Percentiles rank a stretch among this genome's conserved stretches.
phyloP scores from a whole-genome alignment of 2,888 invertebrate species.

The Protophormia terraenovae region DNA sequence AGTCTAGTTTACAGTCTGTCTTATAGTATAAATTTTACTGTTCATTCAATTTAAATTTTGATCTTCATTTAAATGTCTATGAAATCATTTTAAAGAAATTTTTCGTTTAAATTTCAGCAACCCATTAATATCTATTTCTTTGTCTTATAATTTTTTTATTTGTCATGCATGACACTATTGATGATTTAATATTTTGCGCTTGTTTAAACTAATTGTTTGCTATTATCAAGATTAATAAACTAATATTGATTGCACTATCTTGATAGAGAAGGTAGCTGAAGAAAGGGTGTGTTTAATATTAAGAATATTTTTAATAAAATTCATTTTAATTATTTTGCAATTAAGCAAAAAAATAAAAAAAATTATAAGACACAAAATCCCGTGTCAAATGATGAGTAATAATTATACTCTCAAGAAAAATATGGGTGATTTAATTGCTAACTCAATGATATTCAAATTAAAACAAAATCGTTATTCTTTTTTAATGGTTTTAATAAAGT shows the following conservation, averaged over 20 bases:
- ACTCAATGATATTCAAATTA: too few species aligned
- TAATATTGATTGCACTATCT: constrained; percentile 25
- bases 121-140: background rate
- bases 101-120: too few species aligned
- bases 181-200: constrained; percentile 30
- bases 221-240: constrained; percentile 55
- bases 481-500: too few species aligned
- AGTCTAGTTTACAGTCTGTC: too few species aligned
- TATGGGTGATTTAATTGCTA: constrained; percentile 15
- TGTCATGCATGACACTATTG: background rate
- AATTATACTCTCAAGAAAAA: background rate
- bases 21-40: too few species aligned
- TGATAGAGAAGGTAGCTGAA: background rate
- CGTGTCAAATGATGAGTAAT: constrained; percentile 34
- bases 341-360: constrained; percentile 11
- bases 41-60: too few species aligned
- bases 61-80: too few species aligned
- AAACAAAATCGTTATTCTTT: too few species aligned
- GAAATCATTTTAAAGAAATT: too few species aligned
- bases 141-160: background rate
- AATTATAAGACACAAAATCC: background rate
- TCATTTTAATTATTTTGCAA: constrained; percentile 55
- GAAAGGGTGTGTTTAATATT: constrained; percentile 47
- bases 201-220: constrained; percentile 37
- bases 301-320: constrained; percentile 48